Conservation (phyloP, 2,113 vertebrate genomes). For the Oreotrochilus melanogaster region DNA sequence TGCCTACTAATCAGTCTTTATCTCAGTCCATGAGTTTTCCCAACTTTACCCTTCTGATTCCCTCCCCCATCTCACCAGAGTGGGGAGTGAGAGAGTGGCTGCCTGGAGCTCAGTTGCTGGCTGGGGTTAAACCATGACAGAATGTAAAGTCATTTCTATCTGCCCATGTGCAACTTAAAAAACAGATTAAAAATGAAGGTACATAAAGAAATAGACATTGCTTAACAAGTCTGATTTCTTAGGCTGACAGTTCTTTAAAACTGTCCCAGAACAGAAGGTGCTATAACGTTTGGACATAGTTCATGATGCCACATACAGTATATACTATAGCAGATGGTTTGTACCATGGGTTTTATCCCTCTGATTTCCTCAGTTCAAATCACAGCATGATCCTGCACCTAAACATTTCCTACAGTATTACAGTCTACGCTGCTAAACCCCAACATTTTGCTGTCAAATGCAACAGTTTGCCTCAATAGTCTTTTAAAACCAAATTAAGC, state of each 20-base stretch:
- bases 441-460: neutral
- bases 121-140: too few species aligned
- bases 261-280: neutral
- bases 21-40: too few species aligned
- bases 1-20: too few species aligned
- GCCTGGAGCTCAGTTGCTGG: too few species aligned
- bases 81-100: too few species aligned
- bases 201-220: neutral
- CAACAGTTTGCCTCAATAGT: neutral
- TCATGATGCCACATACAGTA: constrained; percentile 31
- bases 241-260: neutral
- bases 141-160: neutral
- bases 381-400: neutral
- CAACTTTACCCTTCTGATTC: too few species aligned
- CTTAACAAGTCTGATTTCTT: neutral
- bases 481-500: neutral
- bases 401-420: neutral
- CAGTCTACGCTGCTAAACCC: neutral
- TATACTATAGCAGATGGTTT: constrained; percentile 22
- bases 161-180: rapidly evolving
- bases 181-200: neutral
- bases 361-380: constrained; percentile 65
- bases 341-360: constrained; percentile 41
- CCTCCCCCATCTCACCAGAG: too few species aligned
- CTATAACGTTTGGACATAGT: neutral